Evolutionary conservation across 2,888 invertebrate genomes (phyloP), one percentile per base, ranked within the genome.

Genomic region (Nymphalis c-album): DNA sequence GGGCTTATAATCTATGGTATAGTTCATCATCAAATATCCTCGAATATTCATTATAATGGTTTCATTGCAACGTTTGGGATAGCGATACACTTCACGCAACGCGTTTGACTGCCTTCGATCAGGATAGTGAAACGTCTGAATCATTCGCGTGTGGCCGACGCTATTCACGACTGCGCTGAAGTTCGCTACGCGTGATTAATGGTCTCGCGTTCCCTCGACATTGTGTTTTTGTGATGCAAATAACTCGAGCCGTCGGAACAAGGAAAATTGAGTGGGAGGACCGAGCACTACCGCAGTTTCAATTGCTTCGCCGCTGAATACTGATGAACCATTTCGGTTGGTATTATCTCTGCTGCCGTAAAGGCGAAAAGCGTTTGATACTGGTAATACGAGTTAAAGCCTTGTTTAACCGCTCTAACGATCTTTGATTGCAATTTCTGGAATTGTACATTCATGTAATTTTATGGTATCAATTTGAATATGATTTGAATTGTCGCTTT

Each of bases 171-270:
- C 80, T 82, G 82, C 80, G 81, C 82, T 82, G 83, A 82, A 88
- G 88, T 88, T 85, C 86, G 85, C 83, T 85, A 84, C 85, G 83
- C 81, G 88, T 91, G 91, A 91, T 91, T 91, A 91, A 91, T 91
- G 87, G 88, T 87, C 85, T 81, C 84, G 86, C 88, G 86, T 86
- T 87, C 90, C 87, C 88, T 82, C 88, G 86, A 91, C 90, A 90
- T 90, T 88, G 89, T 90, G 91, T 91, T 91, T 91, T 91, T 91
- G 91, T 91, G 90, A 91, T 91, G 91, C 91, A 91, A 91, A 91
- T 91, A 89, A 90, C 89, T 90, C 85, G 86, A 88, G 86, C 87
- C 87, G 86, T 87, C 90, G 90, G 89, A 90, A 90, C 90, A 88
- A 88, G 90, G 88, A 88, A 88, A 90, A 90, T 90, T 90, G 88